Percentiles rank a stretch among this genome's conserved stretches.
Evolutionary conservation across 2,888 invertebrate genomes (phyloP).

Genomic region (Ernsta delagoae): DNA sequence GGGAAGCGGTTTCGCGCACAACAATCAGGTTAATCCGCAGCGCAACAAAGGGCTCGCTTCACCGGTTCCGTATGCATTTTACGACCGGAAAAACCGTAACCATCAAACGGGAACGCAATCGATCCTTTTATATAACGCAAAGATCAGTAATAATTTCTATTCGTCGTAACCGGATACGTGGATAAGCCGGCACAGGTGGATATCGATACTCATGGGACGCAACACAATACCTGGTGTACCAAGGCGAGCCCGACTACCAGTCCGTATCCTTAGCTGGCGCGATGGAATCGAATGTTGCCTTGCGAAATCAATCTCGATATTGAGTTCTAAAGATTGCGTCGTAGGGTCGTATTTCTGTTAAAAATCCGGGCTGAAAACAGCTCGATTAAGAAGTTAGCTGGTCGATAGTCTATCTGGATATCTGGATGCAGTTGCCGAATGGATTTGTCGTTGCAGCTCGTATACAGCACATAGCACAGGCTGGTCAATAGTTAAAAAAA

Average conservation of each 20-base stretch:
- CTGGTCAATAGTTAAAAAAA: too few relatives aligned
- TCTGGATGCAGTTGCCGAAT: constrained; percentile 14
- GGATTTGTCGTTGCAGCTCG: too few relatives aligned
- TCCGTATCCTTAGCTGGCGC: constrained; percentile 51
- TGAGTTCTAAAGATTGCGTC: constrained; percentile 21
- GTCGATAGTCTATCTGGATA: constrained; percentile 1
- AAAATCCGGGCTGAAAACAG: not conserved
- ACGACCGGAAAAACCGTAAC: constrained; percentile 28
- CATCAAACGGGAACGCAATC: constrained; percentile 26
- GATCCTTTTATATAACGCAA: constrained; percentile 30
- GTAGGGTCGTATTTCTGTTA: constrained; percentile 9
- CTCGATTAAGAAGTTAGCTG: not conserved
- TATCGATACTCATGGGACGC: constrained; percentile 76
- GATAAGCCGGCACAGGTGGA: constrained; percentile 48
- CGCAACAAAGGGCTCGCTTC: constrained; percentile 20
- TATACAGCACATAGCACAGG: too few relatives aligned
- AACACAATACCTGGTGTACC: constrained; percentile 55
- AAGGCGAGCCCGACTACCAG: constrained; percentile 58
- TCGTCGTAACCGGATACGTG: constrained; percentile 60
- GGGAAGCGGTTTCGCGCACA: constrained; percentile 16
- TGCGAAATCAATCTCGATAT: constrained; percentile 23
- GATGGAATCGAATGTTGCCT: constrained; percentile 15
- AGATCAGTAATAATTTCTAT: constrained; percentile 42
- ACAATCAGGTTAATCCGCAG: constrained; percentile 10
- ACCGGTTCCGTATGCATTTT: constrained; percentile 26